phyloP scores from a whole-genome alignment of 2,113 vertebrate species.

The Candoia aspera region DNA sequence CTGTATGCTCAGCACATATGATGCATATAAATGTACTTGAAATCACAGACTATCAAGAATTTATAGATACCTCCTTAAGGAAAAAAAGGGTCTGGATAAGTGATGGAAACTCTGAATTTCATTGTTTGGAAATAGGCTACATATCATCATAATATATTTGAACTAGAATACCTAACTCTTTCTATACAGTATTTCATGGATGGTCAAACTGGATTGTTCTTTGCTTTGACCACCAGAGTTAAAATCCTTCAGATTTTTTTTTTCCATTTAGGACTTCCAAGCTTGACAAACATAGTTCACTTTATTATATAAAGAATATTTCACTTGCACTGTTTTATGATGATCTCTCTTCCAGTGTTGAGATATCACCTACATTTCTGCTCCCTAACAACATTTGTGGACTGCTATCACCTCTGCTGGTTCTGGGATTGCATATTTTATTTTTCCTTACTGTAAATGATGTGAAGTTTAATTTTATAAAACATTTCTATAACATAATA shows the following conservation, averaged over 20 bases:
- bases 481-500: background rate
- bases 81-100: background rate
- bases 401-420: constrained; percentile 13
- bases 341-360: constrained; percentile 12
- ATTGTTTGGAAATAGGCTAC: no score
- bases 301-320: background rate
- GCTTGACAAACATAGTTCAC: background rate
- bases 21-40: background rate
- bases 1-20: background rate
- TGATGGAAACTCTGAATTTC: background rate
- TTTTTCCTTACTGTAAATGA: constrained; percentile 20
- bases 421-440: constrained; percentile 29
- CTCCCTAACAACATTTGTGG: background rate
- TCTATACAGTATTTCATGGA: background rate
- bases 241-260: background rate
- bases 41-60: background rate
- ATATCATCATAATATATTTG: background rate
- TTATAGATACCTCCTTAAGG: background rate
- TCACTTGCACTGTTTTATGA: background rate
- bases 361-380: background rate
- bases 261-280: background rate
- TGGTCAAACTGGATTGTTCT: background rate
- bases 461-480: background rate
- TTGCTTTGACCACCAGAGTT: no score
- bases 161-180: background rate